A percentile compares a stretch with the other conserved stretches of the same genome.
Evolutionary conservation across 2,113 vertebrate species (phyloP).

Genomic region (Gavia stellata): DNA sequence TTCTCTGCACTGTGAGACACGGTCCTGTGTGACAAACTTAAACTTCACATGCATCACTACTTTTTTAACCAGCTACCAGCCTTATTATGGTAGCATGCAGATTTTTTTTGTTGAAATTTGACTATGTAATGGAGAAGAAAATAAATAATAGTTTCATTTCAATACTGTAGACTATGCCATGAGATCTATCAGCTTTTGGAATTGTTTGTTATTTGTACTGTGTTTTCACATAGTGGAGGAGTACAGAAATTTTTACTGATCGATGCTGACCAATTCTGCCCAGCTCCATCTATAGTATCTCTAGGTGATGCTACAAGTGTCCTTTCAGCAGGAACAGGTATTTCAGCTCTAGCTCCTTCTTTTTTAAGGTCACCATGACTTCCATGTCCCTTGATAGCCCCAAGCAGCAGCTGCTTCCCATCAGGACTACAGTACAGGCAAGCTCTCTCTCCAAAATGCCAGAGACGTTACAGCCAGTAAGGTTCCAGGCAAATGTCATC

Average conservation of each 20-base stretch:
- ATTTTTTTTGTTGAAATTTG: neutral
- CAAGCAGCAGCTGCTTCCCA: neutral
- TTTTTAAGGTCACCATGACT: fast-evolving
- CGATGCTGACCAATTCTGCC: neutral
- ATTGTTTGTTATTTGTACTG: neutral
- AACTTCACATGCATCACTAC: neutral
- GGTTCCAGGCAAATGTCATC: neutral
- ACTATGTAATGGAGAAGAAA: neutral
- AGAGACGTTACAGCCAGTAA: neutral
- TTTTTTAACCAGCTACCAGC: neutral
- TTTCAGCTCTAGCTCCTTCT: neutral
- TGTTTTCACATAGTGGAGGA: neutral
- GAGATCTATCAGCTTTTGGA: neutral
- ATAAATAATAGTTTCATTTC: neutral
- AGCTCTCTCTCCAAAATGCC: neutral
- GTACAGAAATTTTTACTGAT: neutral
- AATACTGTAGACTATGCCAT: neutral
- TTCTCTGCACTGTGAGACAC: neutral
- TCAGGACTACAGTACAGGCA: neutral
- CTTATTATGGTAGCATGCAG: fast-evolving
- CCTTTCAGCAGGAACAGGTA: neutral
- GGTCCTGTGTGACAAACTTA: neutral
- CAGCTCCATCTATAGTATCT: neutral
- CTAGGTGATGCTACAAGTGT: neutral
- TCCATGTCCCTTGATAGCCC: neutral